Conservation (phyloP, 92 coral and sea anemone genomes). For the Heliopora coerulea region DNA sequence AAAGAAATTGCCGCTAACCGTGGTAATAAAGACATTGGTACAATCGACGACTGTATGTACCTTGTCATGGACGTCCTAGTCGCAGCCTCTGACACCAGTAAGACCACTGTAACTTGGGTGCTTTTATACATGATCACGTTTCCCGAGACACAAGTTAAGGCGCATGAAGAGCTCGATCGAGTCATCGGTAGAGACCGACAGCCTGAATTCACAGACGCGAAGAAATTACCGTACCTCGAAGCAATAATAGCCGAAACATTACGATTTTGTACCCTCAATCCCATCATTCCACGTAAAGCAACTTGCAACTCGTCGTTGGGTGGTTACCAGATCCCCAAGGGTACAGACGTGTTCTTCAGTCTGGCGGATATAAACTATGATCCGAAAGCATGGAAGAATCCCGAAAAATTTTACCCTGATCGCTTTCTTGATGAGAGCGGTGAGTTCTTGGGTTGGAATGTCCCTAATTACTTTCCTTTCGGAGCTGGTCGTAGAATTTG, state of each 20-base stretch:
- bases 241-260: slow-evolving; percentile 61
- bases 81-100: slow-evolving; percentile 49
- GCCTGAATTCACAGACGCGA: slow-evolving; percentile 52
- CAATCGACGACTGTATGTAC: too few relatives aligned
- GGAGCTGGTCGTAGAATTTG: slow-evolving; percentile 40
- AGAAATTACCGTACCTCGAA: slow-evolving; percentile 50
- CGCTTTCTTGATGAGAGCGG: slow-evolving; percentile 45
- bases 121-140: slow-evolving; percentile 40
- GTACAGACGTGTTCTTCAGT: slow-evolving; percentile 35
- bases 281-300: slow-evolving; percentile 55
- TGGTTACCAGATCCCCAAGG: slow-evolving; percentile 37
- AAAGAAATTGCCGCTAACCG: too few relatives aligned
- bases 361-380: slow-evolving; percentile 47
- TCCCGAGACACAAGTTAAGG: slow-evolving; percentile 55
- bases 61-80: slow-evolving; percentile 60
- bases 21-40: too few relatives aligned
- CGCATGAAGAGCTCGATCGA: slow-evolving; percentile 62
- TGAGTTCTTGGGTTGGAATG: neutral
- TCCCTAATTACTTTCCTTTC: slow-evolving; percentile 26
- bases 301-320: slow-evolving; percentile 39
- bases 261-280: slow-evolving; percentile 44
- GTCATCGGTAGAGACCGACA: slow-evolving; percentile 57
- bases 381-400: slow-evolving; percentile 39
- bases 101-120: slow-evolving; percentile 52
- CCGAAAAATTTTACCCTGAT: slow-evolving; percentile 29